Evolutionary conservation across 2,113 vertebrate species (phyloP).

Genomic region (Neodon shergylaensis): DNA sequence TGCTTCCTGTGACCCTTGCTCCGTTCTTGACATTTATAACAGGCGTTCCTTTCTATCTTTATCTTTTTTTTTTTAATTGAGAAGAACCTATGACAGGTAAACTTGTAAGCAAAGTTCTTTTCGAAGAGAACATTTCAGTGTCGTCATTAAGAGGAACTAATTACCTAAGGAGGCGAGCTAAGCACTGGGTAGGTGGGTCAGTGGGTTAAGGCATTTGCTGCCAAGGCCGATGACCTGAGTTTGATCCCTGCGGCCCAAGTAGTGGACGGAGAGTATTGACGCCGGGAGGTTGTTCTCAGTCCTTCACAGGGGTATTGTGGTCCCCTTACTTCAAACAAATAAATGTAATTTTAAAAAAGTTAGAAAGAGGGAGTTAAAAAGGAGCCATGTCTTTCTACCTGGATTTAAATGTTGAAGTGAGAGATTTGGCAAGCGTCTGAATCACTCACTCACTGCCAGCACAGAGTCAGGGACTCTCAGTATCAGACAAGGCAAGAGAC

Average conservation of each 20-base stretch:
- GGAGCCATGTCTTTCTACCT: neutral
- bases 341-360: neutral
- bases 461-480: neutral
- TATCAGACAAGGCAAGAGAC: neutral
- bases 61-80: neutral
- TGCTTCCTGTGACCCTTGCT: constrained; percentile 61
- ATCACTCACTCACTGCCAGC: neutral
- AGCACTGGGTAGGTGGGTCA: neutral
- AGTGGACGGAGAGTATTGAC: neutral
- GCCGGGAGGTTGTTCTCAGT: neutral
- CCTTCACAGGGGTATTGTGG: neutral
- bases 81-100: constrained; percentile 28
- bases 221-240: neutral
- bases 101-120: constrained; percentile 34
- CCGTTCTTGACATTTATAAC: constrained; percentile 46
- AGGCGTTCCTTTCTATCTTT: neutral
- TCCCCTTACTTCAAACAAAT: neutral
- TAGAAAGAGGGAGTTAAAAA: neutral
- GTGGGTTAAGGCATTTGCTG: neutral
- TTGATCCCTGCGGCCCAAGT: neutral
- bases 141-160: neutral
- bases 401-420: neutral
- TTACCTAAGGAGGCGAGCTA: neutral
- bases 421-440: neutral
- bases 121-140: constrained; percentile 12